Evolutionary conservation across 2,888 invertebrate genomes (phyloP), one percentile per base, ranked within the genome.

Genomic region (Caenorhabditis auriculariae): DNA sequence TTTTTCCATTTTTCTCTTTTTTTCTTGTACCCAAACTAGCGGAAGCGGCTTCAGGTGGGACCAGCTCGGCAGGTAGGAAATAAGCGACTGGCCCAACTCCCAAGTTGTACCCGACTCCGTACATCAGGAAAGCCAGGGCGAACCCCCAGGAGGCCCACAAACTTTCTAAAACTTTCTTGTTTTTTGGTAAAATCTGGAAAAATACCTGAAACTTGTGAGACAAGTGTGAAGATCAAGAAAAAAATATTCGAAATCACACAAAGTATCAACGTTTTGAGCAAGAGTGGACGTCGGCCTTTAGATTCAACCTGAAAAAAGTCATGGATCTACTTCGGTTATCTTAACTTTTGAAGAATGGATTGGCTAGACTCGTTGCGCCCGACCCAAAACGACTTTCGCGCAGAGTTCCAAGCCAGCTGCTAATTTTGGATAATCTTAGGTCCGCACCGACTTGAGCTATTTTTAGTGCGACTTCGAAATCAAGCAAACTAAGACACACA

Each of bases 51-150:
- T 68, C 70, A 0, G 66, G 53, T 17, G 61, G 60, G 1, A 77
- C 77, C n/a, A 77, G 51, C 42, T 77, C 77, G 0, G 67, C 75
- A 0, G 77, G 73, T 1, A 77, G 56, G 42, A 77, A 77, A 45
- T 76, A 77, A 3, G 75, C 66, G 7, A 77, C 61, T 23, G 77
- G 77, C 5, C 77, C 77, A n/a, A 65, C 59, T 12, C 77, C 77
- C 47, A 77, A 54, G 50, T 77, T 77, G 54, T 77, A 77, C 9
- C 76, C 76, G 6, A 77, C 53, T 26, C 77, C 77, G 32, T 75
- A 72, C 24, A 74, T 54, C n/a, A 77, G 57, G 50, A 77, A 77
- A 0, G 75, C 59, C 0, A 72, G 38, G 1, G 66, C 74, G 55
- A 78, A 75, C 12, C 60, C 65, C 68, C 74, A 69, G 0, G 74